Evolutionary conservation across 2,113 vertebrate species (phyloP).

Genomic region (human (Homo sapiens)): GRCh38 chr3:52465501-52466000

Average conservation of each 20-base stretch:
- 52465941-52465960: neutral
- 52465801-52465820: neutral
- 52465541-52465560: neutral
- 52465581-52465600: neutral
- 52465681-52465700: neutral
- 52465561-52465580: neutral
- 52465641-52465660: neutral
- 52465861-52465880: neutral
- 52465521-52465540: neutral
- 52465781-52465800: neutral
- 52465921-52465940: neutral
- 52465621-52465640: neutral
- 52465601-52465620: neutral
- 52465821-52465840: neutral
- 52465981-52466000: neutral
- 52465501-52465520: neutral
- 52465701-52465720: neutral
- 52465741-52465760: neutral
- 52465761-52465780: neutral
- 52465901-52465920: neutral
- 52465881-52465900: neutral
- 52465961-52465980: constrained; percentile 43
- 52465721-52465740: neutral
- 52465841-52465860: neutral
- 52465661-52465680: neutral